These are phyloP conservation scores for Pyrocoelia pectoralis DNA, from an alignment of 2,888 invertebrate genomes.

Conservation along the genomic window DNA sequence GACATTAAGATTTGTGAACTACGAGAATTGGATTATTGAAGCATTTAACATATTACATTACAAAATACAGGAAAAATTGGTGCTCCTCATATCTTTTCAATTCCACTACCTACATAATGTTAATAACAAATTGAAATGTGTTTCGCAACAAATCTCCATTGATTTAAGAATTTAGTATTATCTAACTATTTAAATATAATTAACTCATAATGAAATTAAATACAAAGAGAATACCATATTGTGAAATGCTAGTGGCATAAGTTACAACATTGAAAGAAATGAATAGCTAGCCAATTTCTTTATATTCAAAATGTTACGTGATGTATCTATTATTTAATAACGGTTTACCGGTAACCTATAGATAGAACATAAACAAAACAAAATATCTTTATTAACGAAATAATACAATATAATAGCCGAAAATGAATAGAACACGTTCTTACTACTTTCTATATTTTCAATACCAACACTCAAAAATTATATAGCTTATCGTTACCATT, in stretches of 20 bases:
- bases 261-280: not conserved
- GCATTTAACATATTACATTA: no score
- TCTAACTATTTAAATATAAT: not conserved
- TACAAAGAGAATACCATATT: not conserved
- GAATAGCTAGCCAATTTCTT: not conserved
- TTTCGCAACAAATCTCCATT: no score
- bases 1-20: no score
- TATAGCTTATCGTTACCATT: not conserved
- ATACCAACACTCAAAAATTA: not conserved
- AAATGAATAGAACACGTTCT: not conserved
- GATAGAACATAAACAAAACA: conserved; percentile 1
- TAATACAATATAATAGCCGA: not conserved
- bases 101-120: no score
- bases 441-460: not conserved
- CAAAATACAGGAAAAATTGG: no score
- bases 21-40: no score
- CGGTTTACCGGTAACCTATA: not conserved
- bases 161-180: not conserved
- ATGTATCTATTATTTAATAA: not conserved
- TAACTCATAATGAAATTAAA: not conserved
- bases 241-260: not conserved
- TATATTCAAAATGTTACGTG: not conserved
- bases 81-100: no score
- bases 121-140: no score
- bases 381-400: not conserved